Conservation (phyloP, 2,888 invertebrate species). For the Eilema griseolum region DNA sequence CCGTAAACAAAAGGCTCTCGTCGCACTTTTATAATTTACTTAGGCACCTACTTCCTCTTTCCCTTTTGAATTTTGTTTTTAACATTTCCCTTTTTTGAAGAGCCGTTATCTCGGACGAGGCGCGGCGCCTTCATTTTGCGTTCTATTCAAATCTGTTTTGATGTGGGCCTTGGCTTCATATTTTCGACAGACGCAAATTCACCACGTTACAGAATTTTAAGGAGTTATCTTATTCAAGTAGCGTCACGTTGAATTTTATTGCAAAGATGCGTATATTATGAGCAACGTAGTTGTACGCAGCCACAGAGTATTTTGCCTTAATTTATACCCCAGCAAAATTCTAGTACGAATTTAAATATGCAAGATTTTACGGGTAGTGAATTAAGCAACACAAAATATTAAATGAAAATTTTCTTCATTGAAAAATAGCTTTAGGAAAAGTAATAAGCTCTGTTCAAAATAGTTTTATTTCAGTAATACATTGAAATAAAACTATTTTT, state of each 20-base stretch:
- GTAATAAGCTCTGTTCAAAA: no score
- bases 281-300: constrained; percentile 19
- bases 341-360: neutral
- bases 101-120: constrained; percentile 74
- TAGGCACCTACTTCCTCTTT: constrained; percentile 71
- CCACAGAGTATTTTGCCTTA: constrained; percentile 11
- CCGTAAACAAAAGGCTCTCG: constrained; percentile 75
- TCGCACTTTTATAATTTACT: constrained; percentile 80
- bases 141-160: constrained; percentile 73
- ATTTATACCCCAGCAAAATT: neutral
- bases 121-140: constrained; percentile 70
- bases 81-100: constrained; percentile 76
- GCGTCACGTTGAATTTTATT: constrained; percentile 29
- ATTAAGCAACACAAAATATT: no score
- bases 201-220: constrained; percentile 44
- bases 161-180: constrained; percentile 62
- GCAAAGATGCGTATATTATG: constrained; percentile 18
- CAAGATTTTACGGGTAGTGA: neutral
- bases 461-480: no score
- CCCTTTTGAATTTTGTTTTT: constrained; percentile 79
- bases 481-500: no score
- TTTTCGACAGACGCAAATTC: constrained; percentile 61
- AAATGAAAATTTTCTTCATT: no score
- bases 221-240: constrained; percentile 36
- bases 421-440: no score